Percentiles rank a stretch among this genome's conserved stretches.
These are phyloP conservation scores for Ariolimax columbianus DNA, from an alignment of 2,888 invertebrate species.

Conservation along the genomic window DNA sequence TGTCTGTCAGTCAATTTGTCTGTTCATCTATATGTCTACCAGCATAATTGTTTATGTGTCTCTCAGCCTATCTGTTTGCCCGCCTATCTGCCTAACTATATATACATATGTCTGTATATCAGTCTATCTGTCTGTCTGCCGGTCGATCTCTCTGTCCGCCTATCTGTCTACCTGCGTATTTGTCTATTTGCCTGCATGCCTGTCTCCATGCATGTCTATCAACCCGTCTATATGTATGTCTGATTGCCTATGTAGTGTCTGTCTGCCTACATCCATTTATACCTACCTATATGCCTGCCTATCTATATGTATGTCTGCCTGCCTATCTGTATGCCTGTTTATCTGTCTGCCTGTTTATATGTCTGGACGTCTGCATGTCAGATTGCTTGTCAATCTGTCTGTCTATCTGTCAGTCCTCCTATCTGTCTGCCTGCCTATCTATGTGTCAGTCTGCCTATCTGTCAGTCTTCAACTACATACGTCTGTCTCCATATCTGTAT, in stretches of 20 bases:
- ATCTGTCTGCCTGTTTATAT: not conserved
- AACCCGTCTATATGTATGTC: not conserved
- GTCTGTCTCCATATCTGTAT: not conserved
- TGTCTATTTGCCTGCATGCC: not conserved
- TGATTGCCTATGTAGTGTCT: not conserved
- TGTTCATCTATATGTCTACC: not conserved
- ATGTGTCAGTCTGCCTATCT: no score
- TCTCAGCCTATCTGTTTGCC: slow-evolving; percentile 11
- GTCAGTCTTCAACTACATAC: no score
- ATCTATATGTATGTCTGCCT: no score
- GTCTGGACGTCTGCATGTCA: not conserved
- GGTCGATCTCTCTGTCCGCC: not conserved
- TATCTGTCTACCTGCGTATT: not conserved
- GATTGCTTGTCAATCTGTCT: not conserved
- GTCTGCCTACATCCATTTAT: no score
- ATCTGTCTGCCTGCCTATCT: no score
- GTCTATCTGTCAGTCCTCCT: no score
- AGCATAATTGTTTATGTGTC: not conserved
- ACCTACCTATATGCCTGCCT: not conserved
- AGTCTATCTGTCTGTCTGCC: slow-evolving; percentile 35
- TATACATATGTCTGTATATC: not conserved
- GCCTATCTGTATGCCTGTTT: no score
- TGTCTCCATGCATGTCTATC: slow-evolving; percentile 14
- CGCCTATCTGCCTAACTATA: slow-evolving; percentile 15
- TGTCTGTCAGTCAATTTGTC: not conserved